Conservation (phyloP, 2,888 invertebrate genomes). For the Drosophila bunnanda region DNA sequence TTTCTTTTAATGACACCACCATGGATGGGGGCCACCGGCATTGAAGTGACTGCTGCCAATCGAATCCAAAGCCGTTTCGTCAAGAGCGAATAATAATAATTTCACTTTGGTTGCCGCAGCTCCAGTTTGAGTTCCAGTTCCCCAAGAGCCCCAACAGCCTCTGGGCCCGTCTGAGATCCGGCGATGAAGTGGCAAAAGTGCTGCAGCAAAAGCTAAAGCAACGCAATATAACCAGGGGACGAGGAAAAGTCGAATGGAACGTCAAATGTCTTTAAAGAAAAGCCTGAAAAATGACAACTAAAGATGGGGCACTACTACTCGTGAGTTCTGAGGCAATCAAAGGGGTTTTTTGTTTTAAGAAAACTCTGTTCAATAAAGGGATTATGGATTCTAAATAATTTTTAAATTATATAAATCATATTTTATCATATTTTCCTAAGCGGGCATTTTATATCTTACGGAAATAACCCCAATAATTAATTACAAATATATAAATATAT, state of each 20-base stretch:
- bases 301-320: neutral
- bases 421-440: neutral
- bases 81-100: conserved; percentile 66
- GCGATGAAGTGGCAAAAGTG: conserved; percentile 74
- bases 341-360: neutral
- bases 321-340: conserved; percentile 2
- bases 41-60: conserved; percentile 52
- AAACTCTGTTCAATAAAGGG: neutral
- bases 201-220: conserved; percentile 43
- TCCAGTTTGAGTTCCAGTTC: conserved; percentile 48
- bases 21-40: conserved; percentile 52
- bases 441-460: neutral
- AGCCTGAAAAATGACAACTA: conserved; percentile 26
- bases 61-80: conserved; percentile 61
- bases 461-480: neutral
- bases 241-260: conserved; percentile 14
- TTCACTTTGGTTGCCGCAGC: conserved; percentile 72
- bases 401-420: neutral
- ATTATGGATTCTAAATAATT: neutral
- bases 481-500: neutral
- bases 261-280: conserved; percentile 33
- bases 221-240: conserved; percentile 6
- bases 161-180: conserved; percentile 24
- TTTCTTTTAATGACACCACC: conserved; percentile 39
- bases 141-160: conserved; percentile 9